Evolutionary conservation across 2,888 invertebrate species (phyloP), one percentile per base, ranked within the genome.

Genomic region (Lapara coniferarum): DNA sequence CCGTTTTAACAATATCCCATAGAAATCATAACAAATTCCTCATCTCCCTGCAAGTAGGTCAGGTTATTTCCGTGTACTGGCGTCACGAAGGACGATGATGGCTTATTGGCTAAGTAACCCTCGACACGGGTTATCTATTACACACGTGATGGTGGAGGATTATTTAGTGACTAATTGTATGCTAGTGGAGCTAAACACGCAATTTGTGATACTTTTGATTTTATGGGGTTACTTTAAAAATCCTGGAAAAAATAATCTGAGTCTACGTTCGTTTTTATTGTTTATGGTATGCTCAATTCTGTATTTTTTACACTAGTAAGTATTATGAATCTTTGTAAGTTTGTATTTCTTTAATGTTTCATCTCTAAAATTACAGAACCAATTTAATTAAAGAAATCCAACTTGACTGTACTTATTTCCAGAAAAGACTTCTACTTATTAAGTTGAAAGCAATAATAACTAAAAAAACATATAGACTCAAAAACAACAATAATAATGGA

Each of bases 71-170:
- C 37, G 37, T 14, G 46, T 37, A 49, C 19, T 16, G 44, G 46
- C 46, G 46, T 37, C 57, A 37, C 56, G 56, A 57, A 37, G 63
- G 16, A 63, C 63, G 46, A 46, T 63, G 16, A 46, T 16, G 16
- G 63, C 63, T 63, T 63, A 63, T 10, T 19, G 63, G 12, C 63
- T 46, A 12, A 49, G 63, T 10, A 19, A 63, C 46, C 30, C 37
- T 14, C 57, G 57, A 57, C 57, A 44, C 46, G 16, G 44, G 59
- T 37, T 59, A 59, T 59, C 59, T 59, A n/a, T 59, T 46, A 59
- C 19, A 19, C 8, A 5, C 1, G 19, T 55, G 19, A 55, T 44
- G 59, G 16, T 44, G 44, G n/a, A 7, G 57, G 46, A 46, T 59
- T 59, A 59, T 59, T 30, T 46, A 46, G 37, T 44, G 44, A 46